Conservation (phyloP, 1,140 invertebrate species). For the Aricia agestis region DNA sequence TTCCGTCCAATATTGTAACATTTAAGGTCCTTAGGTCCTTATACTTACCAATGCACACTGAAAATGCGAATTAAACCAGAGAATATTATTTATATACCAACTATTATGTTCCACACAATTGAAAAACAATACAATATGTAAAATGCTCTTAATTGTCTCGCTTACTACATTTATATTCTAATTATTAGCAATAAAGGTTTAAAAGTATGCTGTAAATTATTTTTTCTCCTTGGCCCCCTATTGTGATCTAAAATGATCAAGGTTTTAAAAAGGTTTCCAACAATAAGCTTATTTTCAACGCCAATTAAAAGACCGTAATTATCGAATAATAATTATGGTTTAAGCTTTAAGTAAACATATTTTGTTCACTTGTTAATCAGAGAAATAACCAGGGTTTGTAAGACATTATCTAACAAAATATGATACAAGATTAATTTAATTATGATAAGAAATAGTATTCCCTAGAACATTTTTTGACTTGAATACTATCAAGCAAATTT, state of each 20-base stretch:
- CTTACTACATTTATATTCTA: neutral
- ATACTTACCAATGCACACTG: neutral
- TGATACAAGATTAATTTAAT: no score
- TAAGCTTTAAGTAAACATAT: no score
- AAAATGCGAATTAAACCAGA: neutral
- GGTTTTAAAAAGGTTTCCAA: neutral
- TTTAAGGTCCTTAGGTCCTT: neutral
- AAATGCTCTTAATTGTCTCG: neutral
- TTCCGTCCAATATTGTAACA: neutral
- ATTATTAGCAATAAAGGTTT: neutral
- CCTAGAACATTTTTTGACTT: no score
- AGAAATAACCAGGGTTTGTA: no score
- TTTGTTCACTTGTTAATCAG: no score
- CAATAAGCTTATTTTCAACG: neutral
- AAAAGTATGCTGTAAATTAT: neutral
- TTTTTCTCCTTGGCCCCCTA: neutral
- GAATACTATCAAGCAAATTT: no score
- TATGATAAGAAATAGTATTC: no score
- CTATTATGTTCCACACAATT: neutral
- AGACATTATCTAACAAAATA: no score
- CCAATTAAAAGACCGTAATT: neutral
- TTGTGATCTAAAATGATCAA: neutral
- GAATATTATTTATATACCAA: neutral
- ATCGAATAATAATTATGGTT: neutral
- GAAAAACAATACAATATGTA: neutral